A percentile compares a stretch with the other conserved stretches of the same genome.
These are phyloP conservation scores for Ceratoteleas bidentatus DNA, from an alignment of 1,140 invertebrate species.

Conservation along the genomic window DNA sequence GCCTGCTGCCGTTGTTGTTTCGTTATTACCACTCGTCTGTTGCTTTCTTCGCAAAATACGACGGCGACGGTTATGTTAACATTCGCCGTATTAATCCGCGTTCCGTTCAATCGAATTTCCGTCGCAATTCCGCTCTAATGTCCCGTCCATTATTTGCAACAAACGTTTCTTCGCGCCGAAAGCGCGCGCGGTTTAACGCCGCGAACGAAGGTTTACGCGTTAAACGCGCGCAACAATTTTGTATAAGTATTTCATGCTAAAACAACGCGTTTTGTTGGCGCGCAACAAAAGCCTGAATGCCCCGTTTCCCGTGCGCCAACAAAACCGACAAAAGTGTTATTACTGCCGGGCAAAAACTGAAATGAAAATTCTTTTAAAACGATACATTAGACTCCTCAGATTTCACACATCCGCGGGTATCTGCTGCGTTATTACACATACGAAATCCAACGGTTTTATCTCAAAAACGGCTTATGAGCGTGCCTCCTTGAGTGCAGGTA, in stretches of 20 bases:
- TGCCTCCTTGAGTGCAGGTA: slow-evolving; percentile 51
- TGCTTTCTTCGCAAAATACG: slow-evolving; percentile 25
- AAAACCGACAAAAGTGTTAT: slow-evolving; percentile 22
- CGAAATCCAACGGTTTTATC: slow-evolving; percentile 52
- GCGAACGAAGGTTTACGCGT: not conserved
- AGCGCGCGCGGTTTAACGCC: slow-evolving; percentile 1
- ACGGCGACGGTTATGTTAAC: slow-evolving; percentile 19
- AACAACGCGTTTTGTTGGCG: slow-evolving; percentile 38
- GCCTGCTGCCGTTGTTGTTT: slow-evolving; percentile 13
- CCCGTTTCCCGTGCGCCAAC: slow-evolving; percentile 10
- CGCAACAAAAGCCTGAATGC: slow-evolving; percentile 23
- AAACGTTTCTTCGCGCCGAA: not conserved
- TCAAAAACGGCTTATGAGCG: slow-evolving; percentile 57
- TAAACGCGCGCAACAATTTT: slow-evolving; percentile 5
- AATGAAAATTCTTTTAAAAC: slow-evolving; percentile 50
- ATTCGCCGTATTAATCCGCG: not conserved
- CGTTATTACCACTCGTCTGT: slow-evolving; percentile 33
- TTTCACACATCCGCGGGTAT: slow-evolving; percentile 33
- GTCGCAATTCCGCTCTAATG: too few relatives aligned
- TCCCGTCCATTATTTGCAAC: too few relatives aligned
- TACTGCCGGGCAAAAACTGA: slow-evolving; percentile 20
- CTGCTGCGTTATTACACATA: slow-evolving; percentile 32
- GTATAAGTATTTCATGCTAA: slow-evolving; percentile 22
- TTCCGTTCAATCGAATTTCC: too few relatives aligned
- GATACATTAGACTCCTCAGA: slow-evolving; percentile 48